Percentiles rank a stretch among this genome's conserved stretches.
Conservation (phyloP, 2,888 invertebrate genomes). For the Rhingia rostrata region DNA sequence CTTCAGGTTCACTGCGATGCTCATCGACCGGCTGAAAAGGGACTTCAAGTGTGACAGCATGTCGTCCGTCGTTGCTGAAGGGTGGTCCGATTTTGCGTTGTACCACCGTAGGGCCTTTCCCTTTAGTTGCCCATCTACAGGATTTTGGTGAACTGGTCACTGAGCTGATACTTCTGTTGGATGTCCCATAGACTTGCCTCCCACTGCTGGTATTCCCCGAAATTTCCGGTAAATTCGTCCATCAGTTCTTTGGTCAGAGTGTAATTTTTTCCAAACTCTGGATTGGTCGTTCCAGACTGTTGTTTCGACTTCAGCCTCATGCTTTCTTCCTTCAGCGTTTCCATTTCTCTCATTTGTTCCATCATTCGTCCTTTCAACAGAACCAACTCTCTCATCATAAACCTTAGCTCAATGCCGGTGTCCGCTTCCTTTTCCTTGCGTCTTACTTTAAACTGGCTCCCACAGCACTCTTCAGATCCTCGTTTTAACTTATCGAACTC, state of each 20-base stretch:
- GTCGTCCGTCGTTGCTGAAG: not conserved
- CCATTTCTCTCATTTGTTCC: not conserved
- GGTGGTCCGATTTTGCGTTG: conserved; percentile 2
- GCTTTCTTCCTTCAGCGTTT: conserved; percentile 10
- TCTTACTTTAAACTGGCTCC: not conserved
- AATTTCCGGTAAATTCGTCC: conserved; percentile 9
- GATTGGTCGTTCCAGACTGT: not conserved
- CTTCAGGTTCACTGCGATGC: not conserved
- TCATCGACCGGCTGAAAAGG: conserved; percentile 1
- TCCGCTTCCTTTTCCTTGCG: not conserved
- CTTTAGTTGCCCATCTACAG: conserved; percentile 7
- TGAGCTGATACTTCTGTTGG: not conserved
- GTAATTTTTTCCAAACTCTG: conserved; percentile 11
- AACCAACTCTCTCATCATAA: conserved; percentile 7
- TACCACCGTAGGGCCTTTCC: conserved; percentile 7
- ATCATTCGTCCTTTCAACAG: not conserved
- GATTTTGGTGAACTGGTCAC: conserved; percentile 4
- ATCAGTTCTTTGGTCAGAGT: conserved; percentile 16
- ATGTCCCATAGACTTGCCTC: conserved; percentile 4
- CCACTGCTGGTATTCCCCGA: conserved; percentile 7
- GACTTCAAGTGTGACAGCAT: not conserved
- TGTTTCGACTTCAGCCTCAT: conserved; percentile 8
- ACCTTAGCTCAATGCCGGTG: not conserved
- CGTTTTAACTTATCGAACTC: too few species aligned
- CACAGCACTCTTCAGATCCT: not conserved